Conservation (phyloP, 2,797 vertebrate genomes). For the Botia kubotai region DNA sequence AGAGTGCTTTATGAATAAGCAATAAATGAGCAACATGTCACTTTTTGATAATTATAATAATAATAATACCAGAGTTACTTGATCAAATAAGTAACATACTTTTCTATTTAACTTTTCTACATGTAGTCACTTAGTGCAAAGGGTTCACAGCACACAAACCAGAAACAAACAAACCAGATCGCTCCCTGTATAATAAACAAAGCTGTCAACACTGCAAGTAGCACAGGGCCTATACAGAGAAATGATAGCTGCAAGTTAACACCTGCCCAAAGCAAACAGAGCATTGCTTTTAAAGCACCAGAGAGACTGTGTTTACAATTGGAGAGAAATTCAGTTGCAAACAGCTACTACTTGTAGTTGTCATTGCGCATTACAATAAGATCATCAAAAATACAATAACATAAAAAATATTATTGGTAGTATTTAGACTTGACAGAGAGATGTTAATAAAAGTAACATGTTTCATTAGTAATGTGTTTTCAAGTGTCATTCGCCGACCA, state of each 20-base stretch:
- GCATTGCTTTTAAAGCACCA: neutral
- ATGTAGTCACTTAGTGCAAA: neutral
- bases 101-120: too few relatives aligned
- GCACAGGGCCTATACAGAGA: neutral
- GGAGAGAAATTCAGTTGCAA: neutral
- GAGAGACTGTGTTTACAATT: neutral
- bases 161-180: neutral
- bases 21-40: neutral
- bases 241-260: neutral
- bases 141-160: neutral
- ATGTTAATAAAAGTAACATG: too few relatives aligned
- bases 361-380: neutral
- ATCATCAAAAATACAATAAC: neutral
- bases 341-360: neutral
- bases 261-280: neutral
- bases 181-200: neutral
- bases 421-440: too few relatives aligned
- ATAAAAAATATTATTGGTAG: too few relatives aligned
- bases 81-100: too few relatives aligned
- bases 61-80: too few relatives aligned
- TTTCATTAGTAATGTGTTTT: too few relatives aligned
- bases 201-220: neutral
- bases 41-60: too few relatives aligned
- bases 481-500: neutral
- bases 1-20: neutral